Conservation (phyloP, 2,888 invertebrate species). For the Phania funesta region DNA sequence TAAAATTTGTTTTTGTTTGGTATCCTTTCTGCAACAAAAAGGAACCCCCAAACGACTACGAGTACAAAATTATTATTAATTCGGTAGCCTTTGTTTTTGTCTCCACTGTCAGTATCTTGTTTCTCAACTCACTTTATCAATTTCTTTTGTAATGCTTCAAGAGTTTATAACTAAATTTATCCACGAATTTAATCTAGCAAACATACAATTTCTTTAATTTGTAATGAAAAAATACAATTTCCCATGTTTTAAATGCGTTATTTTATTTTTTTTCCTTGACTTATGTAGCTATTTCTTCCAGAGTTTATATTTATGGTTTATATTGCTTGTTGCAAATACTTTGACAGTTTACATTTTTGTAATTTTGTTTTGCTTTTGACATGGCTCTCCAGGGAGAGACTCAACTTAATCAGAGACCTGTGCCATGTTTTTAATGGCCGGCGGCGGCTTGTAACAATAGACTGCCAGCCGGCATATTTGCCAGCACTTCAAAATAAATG, state of each 20-base stretch:
- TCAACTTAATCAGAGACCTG: too few relatives aligned
- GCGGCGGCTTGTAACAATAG: too few relatives aligned
- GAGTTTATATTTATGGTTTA: slow-evolving; percentile 37
- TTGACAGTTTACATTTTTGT: slow-evolving; percentile 31
- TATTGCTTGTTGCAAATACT: slow-evolving; percentile 56
- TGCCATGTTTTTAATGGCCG: too few relatives aligned
- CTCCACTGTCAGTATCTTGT: slow-evolving; percentile 21
- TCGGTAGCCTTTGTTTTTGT: slow-evolving; percentile 39
- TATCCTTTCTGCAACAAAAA: slow-evolving; percentile 29
- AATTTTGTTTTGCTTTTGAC: slow-evolving; percentile 22
- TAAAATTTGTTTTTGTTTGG: slow-evolving; percentile 5
- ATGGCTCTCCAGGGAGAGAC: background rate
- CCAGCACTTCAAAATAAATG: too few relatives aligned
- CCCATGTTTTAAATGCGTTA: slow-evolving; percentile 7
- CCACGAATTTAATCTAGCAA: background rate
- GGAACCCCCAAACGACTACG: background rate
- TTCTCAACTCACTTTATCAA: background rate
- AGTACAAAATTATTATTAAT: slow-evolving; percentile 12
- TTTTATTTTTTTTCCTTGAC: background rate
- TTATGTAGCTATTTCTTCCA: slow-evolving; percentile 34
- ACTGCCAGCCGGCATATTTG: too few relatives aligned
- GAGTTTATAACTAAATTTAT: background rate
- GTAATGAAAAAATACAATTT: background rate
- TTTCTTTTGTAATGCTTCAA: background rate
- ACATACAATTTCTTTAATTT: background rate